Evolutionary conservation across 1,140 invertebrate genomes (phyloP).

Genomic region (Phocides pigmalion): DNA sequence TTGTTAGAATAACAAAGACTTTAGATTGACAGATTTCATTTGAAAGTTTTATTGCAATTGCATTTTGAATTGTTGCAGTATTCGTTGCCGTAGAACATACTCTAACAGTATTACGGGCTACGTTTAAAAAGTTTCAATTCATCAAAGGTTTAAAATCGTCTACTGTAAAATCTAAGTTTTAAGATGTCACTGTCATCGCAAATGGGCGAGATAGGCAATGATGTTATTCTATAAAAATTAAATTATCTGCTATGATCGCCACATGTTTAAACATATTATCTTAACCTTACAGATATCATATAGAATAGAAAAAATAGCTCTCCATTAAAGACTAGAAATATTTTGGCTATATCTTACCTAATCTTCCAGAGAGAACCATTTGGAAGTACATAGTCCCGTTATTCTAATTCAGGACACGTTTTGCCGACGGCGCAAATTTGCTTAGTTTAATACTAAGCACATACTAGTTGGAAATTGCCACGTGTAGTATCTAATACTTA

Average conservation of each 20-base stretch:
- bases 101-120: no score
- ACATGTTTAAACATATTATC: not conserved
- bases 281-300: not conserved
- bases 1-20: no score
- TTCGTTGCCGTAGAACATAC: no score
- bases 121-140: no score
- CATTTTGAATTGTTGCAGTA: no score
- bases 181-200: no score
- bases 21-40: no score
- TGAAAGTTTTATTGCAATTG: no score
- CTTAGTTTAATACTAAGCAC: conserved; percentile 18
- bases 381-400: conserved; percentile 15
- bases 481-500: not conserved
- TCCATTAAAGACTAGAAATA: not conserved
- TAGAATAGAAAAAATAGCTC: not conserved
- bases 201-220: no score
- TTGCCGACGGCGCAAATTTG: conserved; percentile 9
- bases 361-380: conserved; percentile 11
- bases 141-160: no score
- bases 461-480: conserved; percentile 9
- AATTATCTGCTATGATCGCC: conserved; percentile 1
- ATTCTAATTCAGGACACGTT: conserved; percentile 24
- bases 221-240: no score
- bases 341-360: not conserved
- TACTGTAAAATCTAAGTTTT: no score